phyloP scores from a whole-genome alignment of 2,888 invertebrate species.

The Agrochola lota region DNA sequence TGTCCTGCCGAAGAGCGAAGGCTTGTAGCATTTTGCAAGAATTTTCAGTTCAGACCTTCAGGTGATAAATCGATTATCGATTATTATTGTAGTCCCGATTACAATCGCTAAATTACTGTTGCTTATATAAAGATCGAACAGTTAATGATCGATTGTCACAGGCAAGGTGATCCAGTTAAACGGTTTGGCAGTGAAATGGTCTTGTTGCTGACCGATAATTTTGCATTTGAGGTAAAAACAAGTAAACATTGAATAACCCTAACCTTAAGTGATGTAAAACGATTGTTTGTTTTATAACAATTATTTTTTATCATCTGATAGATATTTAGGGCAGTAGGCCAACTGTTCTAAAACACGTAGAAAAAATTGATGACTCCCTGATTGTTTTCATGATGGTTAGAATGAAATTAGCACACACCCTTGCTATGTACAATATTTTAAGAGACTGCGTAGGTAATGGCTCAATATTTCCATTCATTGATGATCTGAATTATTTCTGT shows the following conservation, averaged over 20 bases:
- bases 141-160: constrained; percentile 22
- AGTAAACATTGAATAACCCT: neutral
- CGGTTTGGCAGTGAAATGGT: constrained; percentile 37
- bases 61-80: constrained; percentile 6
- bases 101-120: constrained; percentile 31
- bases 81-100: constrained; percentile 19
- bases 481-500: neutral
- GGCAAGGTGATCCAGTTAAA: constrained; percentile 42
- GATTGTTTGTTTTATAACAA: constrained; percentile 8
- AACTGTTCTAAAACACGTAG: neutral
- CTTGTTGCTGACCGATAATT: constrained; percentile 12
- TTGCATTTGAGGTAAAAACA: neutral
- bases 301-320: neutral
- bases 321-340: neutral
- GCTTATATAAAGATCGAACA: constrained; percentile 18
- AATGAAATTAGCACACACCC: neutral
- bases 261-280: neutral
- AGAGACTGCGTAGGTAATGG: no score
- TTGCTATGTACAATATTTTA: neutral
- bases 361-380: neutral
- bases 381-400: neutral
- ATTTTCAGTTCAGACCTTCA: constrained; percentile 28
- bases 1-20: constrained; percentile 15
- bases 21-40: constrained; percentile 7
- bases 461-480: neutral